These are phyloP conservation scores for Entomyzon cyanotis DNA, from an alignment of 2,113 vertebrate genomes.

Conservation along the genomic window DNA sequence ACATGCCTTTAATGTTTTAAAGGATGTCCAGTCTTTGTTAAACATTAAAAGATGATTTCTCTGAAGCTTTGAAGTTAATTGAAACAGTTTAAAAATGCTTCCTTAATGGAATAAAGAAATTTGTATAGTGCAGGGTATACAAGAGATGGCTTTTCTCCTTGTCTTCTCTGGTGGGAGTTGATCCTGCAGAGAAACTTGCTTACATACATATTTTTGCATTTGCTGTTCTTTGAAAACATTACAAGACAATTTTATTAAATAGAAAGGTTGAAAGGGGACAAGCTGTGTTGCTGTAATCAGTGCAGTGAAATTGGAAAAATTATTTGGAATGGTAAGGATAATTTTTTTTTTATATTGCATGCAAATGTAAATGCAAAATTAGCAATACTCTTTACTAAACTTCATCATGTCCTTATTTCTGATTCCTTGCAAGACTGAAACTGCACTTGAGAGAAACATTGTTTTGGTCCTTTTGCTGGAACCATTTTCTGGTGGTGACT, in stretches of 20 bases:
- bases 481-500: neutral
- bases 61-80: constrained; percentile 12
- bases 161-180: neutral
- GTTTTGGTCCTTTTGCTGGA: neutral
- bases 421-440: neutral
- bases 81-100: constrained; percentile 5
- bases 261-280: neutral
- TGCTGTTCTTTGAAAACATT: neutral
- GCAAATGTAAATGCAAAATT: neutral
- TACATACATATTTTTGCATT: neutral
- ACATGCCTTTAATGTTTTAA: neutral
- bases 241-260: neutral
- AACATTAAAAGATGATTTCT: neutral
- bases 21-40: neutral
- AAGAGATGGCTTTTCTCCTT: neutral
- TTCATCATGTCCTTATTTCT: neutral
- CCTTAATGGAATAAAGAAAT: neutral
- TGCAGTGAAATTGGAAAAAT: neutral
- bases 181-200: neutral
- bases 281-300: neutral
- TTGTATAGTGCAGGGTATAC: neutral
- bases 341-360: neutral
- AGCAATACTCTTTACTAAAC: neutral
- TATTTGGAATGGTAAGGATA: neutral
- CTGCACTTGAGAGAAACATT: neutral